These are phyloP conservation scores for Micronycteris hirsuta DNA, from an alignment of 2,113 vertebrate species.

Conservation along the genomic window DNA sequence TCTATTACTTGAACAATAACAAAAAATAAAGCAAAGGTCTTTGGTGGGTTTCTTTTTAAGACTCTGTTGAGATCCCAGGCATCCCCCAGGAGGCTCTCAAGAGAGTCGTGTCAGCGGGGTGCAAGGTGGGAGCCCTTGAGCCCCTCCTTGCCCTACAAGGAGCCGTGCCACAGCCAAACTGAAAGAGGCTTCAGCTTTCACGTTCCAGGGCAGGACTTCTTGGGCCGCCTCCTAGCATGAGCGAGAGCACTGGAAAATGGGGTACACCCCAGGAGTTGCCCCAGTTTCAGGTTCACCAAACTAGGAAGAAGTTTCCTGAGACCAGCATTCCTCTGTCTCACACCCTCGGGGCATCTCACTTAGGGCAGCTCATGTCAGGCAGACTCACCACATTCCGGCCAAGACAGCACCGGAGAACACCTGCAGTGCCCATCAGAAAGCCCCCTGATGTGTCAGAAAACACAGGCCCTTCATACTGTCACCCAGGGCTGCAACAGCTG, in stretches of 20 bases:
- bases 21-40: slow-evolving; percentile 20
- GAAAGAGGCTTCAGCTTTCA: background rate
- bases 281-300: background rate
- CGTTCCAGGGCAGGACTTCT: background rate
- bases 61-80: background rate
- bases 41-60: background rate
- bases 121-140: background rate
- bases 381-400: background rate
- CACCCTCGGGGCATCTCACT: background rate
- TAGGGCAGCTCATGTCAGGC: background rate
- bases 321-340: background rate
- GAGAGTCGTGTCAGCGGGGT: background rate
- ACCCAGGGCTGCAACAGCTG: background rate
- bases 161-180: background rate
- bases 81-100: background rate
- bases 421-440: background rate
- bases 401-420: background rate
- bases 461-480: background rate
- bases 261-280: background rate
- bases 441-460: background rate
- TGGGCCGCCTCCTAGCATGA: background rate
- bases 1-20: slow-evolving; percentile 21
- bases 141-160: background rate
- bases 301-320: background rate
- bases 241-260: background rate